phyloP scores from a whole-genome alignment of 2,888 invertebrate species.

The Lepidocyrtoides sp. region DNA sequence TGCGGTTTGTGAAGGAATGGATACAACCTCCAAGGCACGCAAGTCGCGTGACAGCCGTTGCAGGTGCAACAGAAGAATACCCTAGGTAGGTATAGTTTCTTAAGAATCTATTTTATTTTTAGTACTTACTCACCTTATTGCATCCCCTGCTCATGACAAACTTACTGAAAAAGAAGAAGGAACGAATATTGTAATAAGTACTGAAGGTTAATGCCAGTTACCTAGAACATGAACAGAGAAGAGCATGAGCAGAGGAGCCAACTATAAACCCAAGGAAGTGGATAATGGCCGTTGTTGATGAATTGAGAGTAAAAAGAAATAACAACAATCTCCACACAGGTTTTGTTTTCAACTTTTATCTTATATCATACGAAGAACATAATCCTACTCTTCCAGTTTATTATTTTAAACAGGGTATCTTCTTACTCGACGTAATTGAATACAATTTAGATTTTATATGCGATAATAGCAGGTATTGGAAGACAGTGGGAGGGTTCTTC shows the following conservation, averaged over 20 bases:
- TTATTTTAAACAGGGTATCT: conserved; percentile 38
- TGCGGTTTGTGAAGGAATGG: conserved; percentile 54
- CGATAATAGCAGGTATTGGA: neutral
- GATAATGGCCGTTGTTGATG: conserved; percentile 19
- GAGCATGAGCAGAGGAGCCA: conserved; percentile 13
- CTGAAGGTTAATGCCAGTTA: conserved; percentile 46
- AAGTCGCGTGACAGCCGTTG: neutral
- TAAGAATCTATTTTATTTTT: conserved; percentile 3
- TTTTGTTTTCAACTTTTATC: neutral
- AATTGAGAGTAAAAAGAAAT: neutral
- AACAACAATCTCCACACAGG: conserved; percentile 1
- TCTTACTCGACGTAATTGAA: conserved; percentile 6
- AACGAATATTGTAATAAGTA: conserved; percentile 41
- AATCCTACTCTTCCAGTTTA: neutral
- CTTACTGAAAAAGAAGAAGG: conserved; percentile 1
- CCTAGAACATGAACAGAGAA: conserved; percentile 33
- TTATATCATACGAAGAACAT: neutral
- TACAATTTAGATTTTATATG: conserved; percentile 3
- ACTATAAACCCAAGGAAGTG: conserved; percentile 7
- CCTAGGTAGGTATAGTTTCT: conserved; percentile 58
- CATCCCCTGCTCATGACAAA: neutral
- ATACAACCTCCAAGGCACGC: conserved; percentile 45
- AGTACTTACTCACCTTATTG: neutral
- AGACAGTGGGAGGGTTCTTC: conserved; percentile 5
- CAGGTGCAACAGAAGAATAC: conserved; percentile 20